Conservation (phyloP, 2,888 invertebrate species). For the Lamproptera curius region DNA sequence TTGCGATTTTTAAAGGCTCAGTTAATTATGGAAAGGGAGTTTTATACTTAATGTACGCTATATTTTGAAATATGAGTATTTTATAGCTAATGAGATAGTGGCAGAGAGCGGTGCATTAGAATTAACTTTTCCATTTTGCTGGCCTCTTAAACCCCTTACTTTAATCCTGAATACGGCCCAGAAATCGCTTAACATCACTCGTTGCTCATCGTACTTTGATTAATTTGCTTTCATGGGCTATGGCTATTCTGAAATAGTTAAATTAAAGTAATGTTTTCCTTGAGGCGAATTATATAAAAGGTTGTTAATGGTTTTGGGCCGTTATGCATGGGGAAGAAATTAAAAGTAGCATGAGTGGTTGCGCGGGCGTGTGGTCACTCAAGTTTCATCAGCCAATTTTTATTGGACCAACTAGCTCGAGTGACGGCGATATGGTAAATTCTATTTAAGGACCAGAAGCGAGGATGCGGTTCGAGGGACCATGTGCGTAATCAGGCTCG, state of each 20-base stretch:
- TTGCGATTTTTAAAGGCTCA: slow-evolving; percentile 32
- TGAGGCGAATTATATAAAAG: not conserved
- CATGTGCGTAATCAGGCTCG: too few species aligned
- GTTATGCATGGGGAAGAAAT: too few species aligned
- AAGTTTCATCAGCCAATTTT: too few species aligned
- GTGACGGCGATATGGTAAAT: too few species aligned
- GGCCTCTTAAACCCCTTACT: slow-evolving; percentile 41
- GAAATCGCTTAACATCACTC: slow-evolving; percentile 23
- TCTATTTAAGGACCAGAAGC: too few species aligned
- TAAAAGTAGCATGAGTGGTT: too few species aligned
- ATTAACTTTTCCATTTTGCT: slow-evolving; percentile 54
- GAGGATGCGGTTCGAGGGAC: too few species aligned
- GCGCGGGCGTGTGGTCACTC: too few species aligned
- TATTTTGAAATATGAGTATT: slow-evolving; percentile 29
- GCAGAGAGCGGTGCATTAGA: slow-evolving; percentile 42
- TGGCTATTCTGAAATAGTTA: not conserved
- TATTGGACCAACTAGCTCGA: too few species aligned
- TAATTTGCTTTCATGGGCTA: slow-evolving; percentile 6
- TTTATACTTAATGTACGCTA: too few species aligned
- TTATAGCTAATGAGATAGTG: slow-evolving; percentile 45
- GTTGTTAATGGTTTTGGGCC: not conserved
- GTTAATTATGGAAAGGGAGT: slow-evolving; percentile 28
- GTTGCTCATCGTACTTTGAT: slow-evolving; percentile 5
- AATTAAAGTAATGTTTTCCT: not conserved
- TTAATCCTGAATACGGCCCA: slow-evolving; percentile 34